Percentiles rank a stretch among this genome's conserved stretches.
phyloP scores from a whole-genome alignment of 2,888 invertebrate genomes.

The Cosmia trapezina region DNA sequence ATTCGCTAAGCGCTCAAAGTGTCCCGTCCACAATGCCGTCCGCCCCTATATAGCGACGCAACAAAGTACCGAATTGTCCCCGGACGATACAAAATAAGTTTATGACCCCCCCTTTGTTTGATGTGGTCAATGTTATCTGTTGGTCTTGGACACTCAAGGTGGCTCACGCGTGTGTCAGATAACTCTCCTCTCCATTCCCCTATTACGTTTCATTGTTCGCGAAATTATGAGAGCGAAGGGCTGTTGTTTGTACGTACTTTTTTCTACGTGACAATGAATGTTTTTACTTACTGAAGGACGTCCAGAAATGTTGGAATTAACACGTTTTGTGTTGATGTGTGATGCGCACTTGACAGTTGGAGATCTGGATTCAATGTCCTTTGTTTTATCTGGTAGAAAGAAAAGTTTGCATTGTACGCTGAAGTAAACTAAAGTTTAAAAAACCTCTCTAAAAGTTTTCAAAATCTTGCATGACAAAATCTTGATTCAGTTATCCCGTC shows the following conservation, averaged over 20 bases:
- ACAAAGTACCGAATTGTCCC: constrained; percentile 81
- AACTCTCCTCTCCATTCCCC: constrained; percentile 72
- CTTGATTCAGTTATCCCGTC: background rate
- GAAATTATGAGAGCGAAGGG: constrained; percentile 83
- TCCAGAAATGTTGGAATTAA: constrained; percentile 49
- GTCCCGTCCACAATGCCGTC: constrained; percentile 59
- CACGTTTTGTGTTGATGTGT: constrained; percentile 32
- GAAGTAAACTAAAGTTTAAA: background rate
- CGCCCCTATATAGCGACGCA: constrained; percentile 66
- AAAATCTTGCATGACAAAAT: background rate
- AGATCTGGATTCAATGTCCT: constrained; percentile 1
- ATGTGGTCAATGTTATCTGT: constrained; percentile 84
- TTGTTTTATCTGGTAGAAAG: constrained; percentile 4
- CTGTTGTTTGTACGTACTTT: constrained; percentile 82
- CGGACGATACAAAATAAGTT: constrained; percentile 86
- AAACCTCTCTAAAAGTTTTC: background rate
- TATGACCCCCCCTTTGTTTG: constrained; percentile 83
- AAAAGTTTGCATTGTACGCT: background rate
- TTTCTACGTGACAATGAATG: constrained; percentile 83
- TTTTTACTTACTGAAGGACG: constrained; percentile 73
- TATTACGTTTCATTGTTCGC: constrained; percentile 84
- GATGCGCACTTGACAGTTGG: constrained; percentile 7
- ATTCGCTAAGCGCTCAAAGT: constrained; percentile 59
- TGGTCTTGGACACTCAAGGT: constrained; percentile 80
- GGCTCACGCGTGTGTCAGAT: constrained; percentile 78